phyloP scores from a whole-genome alignment of 2,888 invertebrate genomes.

The Odontocolon sp. region DNA sequence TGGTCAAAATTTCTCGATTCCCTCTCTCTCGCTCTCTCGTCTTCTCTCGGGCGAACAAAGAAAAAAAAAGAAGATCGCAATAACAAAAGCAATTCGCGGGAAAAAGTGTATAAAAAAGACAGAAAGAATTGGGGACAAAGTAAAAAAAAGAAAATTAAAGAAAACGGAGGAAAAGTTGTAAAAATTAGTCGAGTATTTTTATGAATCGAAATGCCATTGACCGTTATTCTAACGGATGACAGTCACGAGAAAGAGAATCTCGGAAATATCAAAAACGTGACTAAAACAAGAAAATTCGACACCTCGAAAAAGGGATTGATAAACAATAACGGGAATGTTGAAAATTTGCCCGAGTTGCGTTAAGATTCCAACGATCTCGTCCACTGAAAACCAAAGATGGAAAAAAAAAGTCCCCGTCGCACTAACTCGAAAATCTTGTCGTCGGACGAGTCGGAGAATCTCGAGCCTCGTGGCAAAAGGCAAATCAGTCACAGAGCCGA shows the following conservation, averaged over 20 bases:
- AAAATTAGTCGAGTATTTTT: conserved; percentile 77
- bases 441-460: background rate
- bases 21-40: background rate
- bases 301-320: conserved; percentile 27
- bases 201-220: conserved; percentile 46
- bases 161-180: conserved; percentile 34
- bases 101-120: conserved; percentile 75
- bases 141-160: conserved; percentile 68
- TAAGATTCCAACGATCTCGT: background rate
- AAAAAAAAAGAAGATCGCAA: conserved; percentile 25
- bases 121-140: conserved; percentile 71
- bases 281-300: conserved; percentile 13
- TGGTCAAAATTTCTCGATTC: background rate
- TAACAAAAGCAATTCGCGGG: conserved; percentile 50
- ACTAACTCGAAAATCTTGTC: conserved; percentile 1
- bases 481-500: background rate
- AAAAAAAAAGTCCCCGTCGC: no score
- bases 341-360: background rate
- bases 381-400: background rate
- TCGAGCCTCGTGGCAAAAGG: conserved; percentile 35
- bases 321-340: conserved; percentile 20
- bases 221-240: conserved; percentile 52
- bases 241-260: conserved; percentile 52
- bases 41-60: conserved; percentile 7
- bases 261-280: conserved; percentile 36